phyloP scores from a whole-genome alignment of 2,888 invertebrate genomes.

The Orthosia gothica region DNA sequence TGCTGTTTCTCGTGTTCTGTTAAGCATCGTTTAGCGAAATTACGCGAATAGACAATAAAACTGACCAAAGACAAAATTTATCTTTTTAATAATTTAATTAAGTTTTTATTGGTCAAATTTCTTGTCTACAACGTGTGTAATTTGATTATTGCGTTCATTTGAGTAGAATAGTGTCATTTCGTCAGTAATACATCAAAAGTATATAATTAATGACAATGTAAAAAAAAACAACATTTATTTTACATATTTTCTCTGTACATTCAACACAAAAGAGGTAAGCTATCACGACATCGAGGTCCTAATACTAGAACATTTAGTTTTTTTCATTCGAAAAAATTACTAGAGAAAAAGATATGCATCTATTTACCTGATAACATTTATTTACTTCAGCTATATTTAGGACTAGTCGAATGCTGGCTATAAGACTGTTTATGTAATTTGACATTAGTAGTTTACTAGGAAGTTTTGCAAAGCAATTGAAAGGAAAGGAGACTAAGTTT shows the following conservation, averaged over 20 bases:
- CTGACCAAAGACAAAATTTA: slow-evolving; percentile 52
- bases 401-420: slow-evolving; percentile 80
- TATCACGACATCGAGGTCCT: slow-evolving; percentile 89
- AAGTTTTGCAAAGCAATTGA: slow-evolving; percentile 54
- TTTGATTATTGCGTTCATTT: slow-evolving; percentile 62
- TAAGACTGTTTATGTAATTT: slow-evolving; percentile 82
- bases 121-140: slow-evolving; percentile 62
- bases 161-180: slow-evolving; percentile 76
- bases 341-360: slow-evolving; percentile 91
- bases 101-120: slow-evolving; percentile 58
- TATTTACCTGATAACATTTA: slow-evolving; percentile 89
- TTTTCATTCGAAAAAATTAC: slow-evolving; percentile 89
- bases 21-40: slow-evolving; percentile 73
- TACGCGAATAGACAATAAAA: slow-evolving; percentile 72
- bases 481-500: slow-evolving; percentile 52
- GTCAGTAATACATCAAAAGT: slow-evolving; percentile 66
- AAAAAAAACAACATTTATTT: slow-evolving; percentile 55
- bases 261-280: slow-evolving; percentile 81
- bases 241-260: slow-evolving; percentile 72
- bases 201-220: slow-evolving; percentile 41
- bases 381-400: slow-evolving; percentile 82
- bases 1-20: slow-evolving; percentile 81
- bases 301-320: slow-evolving; percentile 86
- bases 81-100: slow-evolving; percentile 29
- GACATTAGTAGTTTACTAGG: slow-evolving; percentile 61